Evolutionary conservation across 2,888 invertebrate species (phyloP).

Genomic region (Stegophylla sp.): DNA sequence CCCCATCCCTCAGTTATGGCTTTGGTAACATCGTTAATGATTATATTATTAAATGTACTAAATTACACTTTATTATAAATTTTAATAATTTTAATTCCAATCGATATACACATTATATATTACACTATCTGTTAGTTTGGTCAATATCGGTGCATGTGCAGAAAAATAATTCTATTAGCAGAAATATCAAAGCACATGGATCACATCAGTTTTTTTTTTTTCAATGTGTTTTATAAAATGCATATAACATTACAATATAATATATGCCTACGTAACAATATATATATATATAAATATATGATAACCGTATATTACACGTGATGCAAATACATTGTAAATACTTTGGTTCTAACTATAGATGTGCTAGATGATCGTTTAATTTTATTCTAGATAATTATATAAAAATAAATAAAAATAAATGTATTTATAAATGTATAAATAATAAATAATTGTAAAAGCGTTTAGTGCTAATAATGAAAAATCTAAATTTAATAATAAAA

Average conservation of each 20-base stretch:
- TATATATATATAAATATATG: too few species aligned
- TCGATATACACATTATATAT: too few species aligned
- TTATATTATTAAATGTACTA: constrained; percentile 14
- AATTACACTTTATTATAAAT: not conserved
- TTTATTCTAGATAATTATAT: constrained; percentile 34
- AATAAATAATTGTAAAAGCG: constrained; percentile 22
- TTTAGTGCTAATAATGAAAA: constrained; percentile 42
- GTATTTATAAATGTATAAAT: constrained; percentile 8
- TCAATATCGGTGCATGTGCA: not conserved
- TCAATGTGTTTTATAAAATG: constrained; percentile 36
- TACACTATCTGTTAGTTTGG: not conserved
- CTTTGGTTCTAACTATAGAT: constrained; percentile 45
- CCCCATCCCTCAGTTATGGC: too few species aligned
- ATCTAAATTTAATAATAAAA: constrained; percentile 16
- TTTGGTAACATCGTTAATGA: too few species aligned
- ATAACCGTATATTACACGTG: constrained; percentile 32
- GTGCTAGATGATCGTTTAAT: constrained; percentile 40
- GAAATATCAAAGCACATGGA: constrained; percentile 21
- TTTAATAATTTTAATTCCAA: not conserved
- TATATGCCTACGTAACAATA: constrained; percentile 25
- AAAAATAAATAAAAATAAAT: constrained; percentile 17
- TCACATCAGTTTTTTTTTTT: constrained; percentile 11
- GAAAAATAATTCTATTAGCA: constrained; percentile 35
- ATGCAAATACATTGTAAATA: constrained; percentile 43
- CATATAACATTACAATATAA: not conserved